Evolutionary conservation across 1,140 invertebrate species (phyloP).

Genomic region (Drosophila leontia): DNA sequence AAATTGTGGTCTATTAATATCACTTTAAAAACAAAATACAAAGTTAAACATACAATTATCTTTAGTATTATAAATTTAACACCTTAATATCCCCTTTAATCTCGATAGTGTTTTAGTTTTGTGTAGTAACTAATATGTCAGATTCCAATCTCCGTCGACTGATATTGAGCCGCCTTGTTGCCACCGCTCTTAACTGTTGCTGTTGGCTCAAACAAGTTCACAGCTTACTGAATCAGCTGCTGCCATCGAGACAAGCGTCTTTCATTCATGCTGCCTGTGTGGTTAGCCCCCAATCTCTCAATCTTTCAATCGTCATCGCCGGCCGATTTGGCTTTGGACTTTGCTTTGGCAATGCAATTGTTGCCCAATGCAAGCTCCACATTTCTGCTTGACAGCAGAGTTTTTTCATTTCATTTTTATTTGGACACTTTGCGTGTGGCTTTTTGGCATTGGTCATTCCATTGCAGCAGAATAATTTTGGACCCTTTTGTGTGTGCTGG

Average conservation of each 20-base stretch:
- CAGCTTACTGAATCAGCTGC: slow-evolving; percentile 65
- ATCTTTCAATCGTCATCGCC: slow-evolving; percentile 46
- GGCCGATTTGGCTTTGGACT: slow-evolving; percentile 26
- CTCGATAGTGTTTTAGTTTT: neutral
- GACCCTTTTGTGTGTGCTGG: slow-evolving; percentile 53
- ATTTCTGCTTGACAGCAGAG: slow-evolving; percentile 21
- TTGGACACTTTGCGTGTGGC: slow-evolving; percentile 33
- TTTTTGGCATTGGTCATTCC: slow-evolving; percentile 56
- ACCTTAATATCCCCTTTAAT: too few relatives aligned
- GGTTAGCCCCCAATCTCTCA: slow-evolving; percentile 15
- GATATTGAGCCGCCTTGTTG: slow-evolving; percentile 31
- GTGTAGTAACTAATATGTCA: slow-evolving; percentile 49
- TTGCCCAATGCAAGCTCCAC: slow-evolving; percentile 51
- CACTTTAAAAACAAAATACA: neutral
- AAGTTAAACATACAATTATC: too few relatives aligned
- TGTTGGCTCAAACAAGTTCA: slow-evolving; percentile 68
- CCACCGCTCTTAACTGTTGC: neutral
- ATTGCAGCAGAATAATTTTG: slow-evolving; percentile 79
- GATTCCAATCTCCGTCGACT: slow-evolving; percentile 9
- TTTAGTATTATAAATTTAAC: neutral
- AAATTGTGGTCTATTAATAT: neutral
- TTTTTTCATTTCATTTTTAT: slow-evolving; percentile 17
- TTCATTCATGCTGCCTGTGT: slow-evolving; percentile 59
- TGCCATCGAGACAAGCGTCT: slow-evolving; percentile 57
- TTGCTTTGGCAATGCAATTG: slow-evolving; percentile 53